These are phyloP conservation scores for Bujurquina vittata DNA, from an alignment of 2,113 vertebrate species.

Conservation along the genomic window DNA sequence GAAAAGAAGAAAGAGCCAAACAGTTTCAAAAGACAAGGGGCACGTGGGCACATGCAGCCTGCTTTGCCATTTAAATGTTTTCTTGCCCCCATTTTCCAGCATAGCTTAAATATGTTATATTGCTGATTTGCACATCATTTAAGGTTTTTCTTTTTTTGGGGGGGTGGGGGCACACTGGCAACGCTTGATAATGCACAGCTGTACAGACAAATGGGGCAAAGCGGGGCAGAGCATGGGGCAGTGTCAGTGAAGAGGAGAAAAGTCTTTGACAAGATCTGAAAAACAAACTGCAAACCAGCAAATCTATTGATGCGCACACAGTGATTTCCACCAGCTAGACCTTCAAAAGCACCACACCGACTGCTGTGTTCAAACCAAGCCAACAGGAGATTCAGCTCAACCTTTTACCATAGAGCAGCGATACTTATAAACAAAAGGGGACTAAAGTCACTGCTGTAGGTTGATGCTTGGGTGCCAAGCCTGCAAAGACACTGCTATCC, in stretches of 20 bases:
- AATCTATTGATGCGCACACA: conserved; percentile 23
- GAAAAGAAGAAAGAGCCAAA: conserved; percentile 64
- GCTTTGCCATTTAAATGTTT: conserved; percentile 53
- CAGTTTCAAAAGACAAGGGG: conserved; percentile 62
- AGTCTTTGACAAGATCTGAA: conserved; percentile 31
- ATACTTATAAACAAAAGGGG: background rate
- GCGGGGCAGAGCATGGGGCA: background rate
- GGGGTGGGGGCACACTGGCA: conserved; percentile 28
- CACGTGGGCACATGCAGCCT: conserved; percentile 32
- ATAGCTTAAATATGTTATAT: conserved; percentile 32
- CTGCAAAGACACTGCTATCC: background rate
- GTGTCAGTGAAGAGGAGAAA: conserved; percentile 5
- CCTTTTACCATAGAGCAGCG: conserved; percentile 11
- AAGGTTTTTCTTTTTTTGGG: background rate
- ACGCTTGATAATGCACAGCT: conserved; percentile 70
- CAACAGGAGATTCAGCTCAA: background rate
- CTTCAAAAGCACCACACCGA: conserved; percentile 13
- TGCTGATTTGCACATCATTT: conserved; percentile 60
- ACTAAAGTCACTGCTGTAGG: background rate
- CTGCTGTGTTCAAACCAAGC: background rate
- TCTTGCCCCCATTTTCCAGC: conserved; percentile 47
- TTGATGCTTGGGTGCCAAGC: background rate
- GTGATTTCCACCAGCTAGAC: conserved; percentile 37
- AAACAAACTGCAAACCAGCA: conserved; percentile 36
- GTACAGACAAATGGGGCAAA: conserved; percentile 34